phyloP scores from a whole-genome alignment of 2,888 invertebrate genomes.

The Metellina segmentata region DNA sequence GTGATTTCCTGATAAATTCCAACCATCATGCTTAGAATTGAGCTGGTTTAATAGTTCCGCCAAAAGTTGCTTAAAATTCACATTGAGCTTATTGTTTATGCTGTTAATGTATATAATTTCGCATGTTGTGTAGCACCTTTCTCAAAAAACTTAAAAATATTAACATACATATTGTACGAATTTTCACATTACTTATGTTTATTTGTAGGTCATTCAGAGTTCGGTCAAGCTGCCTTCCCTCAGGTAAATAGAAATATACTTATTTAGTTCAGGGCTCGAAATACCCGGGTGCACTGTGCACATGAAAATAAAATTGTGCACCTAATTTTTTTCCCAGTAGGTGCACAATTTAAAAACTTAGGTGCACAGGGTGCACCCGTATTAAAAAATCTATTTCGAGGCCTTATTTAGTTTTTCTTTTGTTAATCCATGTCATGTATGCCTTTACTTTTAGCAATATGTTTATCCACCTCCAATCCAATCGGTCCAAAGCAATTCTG shows the following conservation, averaged over 20 bases:
- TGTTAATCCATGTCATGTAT: not conserved
- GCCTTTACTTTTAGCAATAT: conserved; percentile 34
- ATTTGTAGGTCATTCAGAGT: conserved; percentile 46
- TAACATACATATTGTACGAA: too few species aligned
- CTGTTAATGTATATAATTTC: not conserved
- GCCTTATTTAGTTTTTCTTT: not conserved
- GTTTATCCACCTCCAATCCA: conserved; percentile 25
- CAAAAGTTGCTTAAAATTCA: not conserved
- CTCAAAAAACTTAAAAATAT: too few species aligned
- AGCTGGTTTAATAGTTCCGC: not conserved
- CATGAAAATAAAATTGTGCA: too few species aligned
- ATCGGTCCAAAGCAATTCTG: conserved; percentile 46
- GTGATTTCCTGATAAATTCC: too few species aligned
- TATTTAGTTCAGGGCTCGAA: too few species aligned
- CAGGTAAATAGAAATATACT: conserved; percentile 6
- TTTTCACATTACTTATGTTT: not conserved
- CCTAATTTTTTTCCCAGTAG: too few species aligned
- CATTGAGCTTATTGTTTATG: not conserved
- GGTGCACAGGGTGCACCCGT: too few species aligned
- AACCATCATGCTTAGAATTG: not conserved
- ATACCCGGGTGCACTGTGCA: too few species aligned
- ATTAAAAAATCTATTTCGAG: too few species aligned
- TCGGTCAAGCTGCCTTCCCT: conserved; percentile 39
- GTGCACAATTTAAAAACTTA: too few species aligned
- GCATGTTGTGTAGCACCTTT: not conserved